These are phyloP conservation scores for Andrena minutula DNA, from an alignment of 2,888 invertebrate species.

Conservation along the genomic window DNA sequence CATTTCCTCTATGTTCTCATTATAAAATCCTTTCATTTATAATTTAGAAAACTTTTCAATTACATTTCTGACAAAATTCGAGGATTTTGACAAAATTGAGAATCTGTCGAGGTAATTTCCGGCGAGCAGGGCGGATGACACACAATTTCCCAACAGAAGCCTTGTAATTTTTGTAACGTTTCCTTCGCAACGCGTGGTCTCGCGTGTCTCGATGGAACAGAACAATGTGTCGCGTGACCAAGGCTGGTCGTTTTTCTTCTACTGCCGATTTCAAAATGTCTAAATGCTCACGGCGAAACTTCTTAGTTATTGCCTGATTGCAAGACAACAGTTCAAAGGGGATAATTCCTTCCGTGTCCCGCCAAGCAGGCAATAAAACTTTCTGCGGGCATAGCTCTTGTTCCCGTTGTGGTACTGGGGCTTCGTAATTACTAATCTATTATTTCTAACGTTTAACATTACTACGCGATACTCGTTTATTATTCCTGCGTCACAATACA, in stretches of 20 bases:
- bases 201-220: neutral
- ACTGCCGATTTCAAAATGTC: slow-evolving; percentile 4
- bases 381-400: neutral
- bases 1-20: too few relatives aligned
- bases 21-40: too few relatives aligned
- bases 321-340: neutral
- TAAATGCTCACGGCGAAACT: slow-evolving; percentile 1
- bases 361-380: neutral
- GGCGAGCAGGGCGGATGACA: too few relatives aligned
- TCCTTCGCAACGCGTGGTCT: neutral
- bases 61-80: neutral
- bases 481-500: too few relatives aligned
- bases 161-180: neutral
- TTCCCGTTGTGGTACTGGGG: too few relatives aligned
- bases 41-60: neutral
- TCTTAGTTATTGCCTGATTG: slow-evolving; percentile 9
- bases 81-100: neutral
- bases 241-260: slow-evolving; percentile 8
- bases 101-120: neutral
- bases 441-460: too few relatives aligned
- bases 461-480: too few relatives aligned
- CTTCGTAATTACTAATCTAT: too few relatives aligned
- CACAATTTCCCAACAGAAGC: neutral
- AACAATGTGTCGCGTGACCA: slow-evolving; percentile 1
- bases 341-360: neutral